Percentiles rank a stretch among this genome's conserved stretches.
Conservation (phyloP, 2,888 invertebrate genomes). For the Tubulanus polymorphus region DNA sequence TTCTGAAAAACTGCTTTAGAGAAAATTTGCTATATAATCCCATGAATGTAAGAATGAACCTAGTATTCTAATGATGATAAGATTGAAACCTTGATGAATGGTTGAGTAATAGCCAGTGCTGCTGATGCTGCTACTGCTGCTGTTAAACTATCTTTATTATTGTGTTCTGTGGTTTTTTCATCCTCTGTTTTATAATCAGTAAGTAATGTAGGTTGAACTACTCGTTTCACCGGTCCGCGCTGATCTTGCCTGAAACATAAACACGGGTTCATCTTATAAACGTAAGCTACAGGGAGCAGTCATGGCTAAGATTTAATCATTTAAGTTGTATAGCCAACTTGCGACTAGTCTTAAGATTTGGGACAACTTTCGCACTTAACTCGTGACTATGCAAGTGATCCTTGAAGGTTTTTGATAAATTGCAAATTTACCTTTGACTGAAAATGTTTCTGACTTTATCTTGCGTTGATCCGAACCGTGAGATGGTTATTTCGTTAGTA, state of each 20-base stretch:
- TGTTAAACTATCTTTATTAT: conserved; percentile 28
- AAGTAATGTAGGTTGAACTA: conserved; percentile 35
- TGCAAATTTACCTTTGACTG: too few species aligned
- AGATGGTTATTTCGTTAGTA: too few species aligned
- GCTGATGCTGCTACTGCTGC: conserved; percentile 45
- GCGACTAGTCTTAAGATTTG: too few species aligned
- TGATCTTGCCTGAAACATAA: conserved; percentile 4
- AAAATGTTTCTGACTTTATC: too few species aligned
- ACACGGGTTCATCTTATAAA: too few species aligned
- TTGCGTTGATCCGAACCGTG: too few species aligned
- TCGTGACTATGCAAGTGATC: too few species aligned
- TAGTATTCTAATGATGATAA: background rate
- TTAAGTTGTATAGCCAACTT: too few species aligned
- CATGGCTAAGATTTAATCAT: too few species aligned
- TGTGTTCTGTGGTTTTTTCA: conserved; percentile 16
- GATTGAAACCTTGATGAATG: conserved; percentile 38
- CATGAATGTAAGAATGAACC: background rate
- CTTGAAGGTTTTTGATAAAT: too few species aligned
- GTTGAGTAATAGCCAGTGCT: conserved; percentile 47
- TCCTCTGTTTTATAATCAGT: background rate
- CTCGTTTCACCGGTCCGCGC: conserved; percentile 30
- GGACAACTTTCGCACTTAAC: too few species aligned
- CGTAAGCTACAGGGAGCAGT: too few species aligned
- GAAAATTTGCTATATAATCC: background rate
- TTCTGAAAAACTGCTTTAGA: background rate